Conservation (phyloP, 2,797 vertebrate genomes). For the Aphelocoma californica region DNA sequence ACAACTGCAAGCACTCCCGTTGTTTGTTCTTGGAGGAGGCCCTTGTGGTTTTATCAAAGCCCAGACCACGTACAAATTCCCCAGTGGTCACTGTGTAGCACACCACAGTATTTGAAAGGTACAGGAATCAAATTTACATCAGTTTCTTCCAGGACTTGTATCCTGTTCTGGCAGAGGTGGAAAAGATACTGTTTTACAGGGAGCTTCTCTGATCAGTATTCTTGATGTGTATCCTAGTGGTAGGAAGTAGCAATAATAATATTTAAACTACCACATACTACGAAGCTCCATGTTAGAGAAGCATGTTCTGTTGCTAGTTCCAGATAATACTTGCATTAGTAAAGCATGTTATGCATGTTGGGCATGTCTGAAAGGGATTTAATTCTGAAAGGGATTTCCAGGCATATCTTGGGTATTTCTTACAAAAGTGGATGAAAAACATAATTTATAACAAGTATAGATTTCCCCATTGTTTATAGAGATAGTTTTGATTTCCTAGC, state of each 20-base stretch:
- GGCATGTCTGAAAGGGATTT: neutral
- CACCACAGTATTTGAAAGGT: neutral
- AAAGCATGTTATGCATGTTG: neutral
- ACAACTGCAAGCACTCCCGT: neutral
- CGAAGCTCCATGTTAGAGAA: neutral
- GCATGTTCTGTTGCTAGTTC: neutral
- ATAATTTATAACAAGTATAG: neutral
- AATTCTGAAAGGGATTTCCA: neutral
- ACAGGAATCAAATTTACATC: neutral
- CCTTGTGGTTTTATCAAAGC: rapidly evolving
- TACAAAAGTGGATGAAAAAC: neutral
- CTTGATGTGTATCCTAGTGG: neutral
- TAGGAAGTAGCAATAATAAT: neutral
- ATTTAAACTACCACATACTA: neutral
- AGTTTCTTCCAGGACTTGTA: neutral
- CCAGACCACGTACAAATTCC: neutral
- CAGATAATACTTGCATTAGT: neutral
- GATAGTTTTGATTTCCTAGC: neutral
- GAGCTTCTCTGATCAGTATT: neutral
- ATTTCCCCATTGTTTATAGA: neutral
- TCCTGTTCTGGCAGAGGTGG: neutral
- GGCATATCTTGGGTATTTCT: neutral
- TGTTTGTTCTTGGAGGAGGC: neutral
- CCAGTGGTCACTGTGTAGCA: neutral
- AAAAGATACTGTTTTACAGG: neutral